These are phyloP conservation scores for Akabosia matsudoensis DNA, from an alignment of 1,140 invertebrate genomes.

Conservation along the genomic window DNA sequence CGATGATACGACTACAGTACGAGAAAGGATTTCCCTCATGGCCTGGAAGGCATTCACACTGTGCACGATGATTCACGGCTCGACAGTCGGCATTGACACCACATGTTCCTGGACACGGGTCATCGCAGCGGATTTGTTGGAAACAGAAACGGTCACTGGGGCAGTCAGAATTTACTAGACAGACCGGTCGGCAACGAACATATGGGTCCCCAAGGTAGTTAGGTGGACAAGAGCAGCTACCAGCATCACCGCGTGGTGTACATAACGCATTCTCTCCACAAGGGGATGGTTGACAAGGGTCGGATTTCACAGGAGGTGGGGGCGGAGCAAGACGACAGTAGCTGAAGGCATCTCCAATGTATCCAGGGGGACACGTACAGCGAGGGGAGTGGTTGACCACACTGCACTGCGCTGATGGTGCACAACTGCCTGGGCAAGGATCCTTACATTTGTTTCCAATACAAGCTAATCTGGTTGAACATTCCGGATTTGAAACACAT, in stretches of 20 bases:
- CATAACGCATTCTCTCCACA: constrained; percentile 71
- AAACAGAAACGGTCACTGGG: constrained; percentile 52
- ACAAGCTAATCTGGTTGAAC: constrained; percentile 65
- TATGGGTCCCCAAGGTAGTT: constrained; percentile 73
- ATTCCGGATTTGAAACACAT: constrained; percentile 75
- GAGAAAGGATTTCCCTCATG: constrained; percentile 50
- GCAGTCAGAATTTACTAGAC: constrained; percentile 67
- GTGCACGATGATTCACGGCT: constrained; percentile 48
- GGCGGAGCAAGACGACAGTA: constrained; percentile 58
- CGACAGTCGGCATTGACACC: constrained; percentile 50
- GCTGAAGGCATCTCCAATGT: constrained; percentile 69
- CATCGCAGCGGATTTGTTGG: constrained; percentile 50
- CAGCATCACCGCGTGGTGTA: constrained; percentile 56
- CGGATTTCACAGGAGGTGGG: constrained; percentile 37
- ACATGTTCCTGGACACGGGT: constrained; percentile 51
- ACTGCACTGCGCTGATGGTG: constrained; percentile 60
- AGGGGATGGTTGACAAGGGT: constrained; percentile 59
- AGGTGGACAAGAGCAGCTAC: constrained; percentile 65
- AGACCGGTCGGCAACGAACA: constrained; percentile 72
- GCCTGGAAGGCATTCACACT: constrained; percentile 50
- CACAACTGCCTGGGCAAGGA: constrained; percentile 71
- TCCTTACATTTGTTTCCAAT: constrained; percentile 76
- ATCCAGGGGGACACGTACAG: constrained; percentile 66
- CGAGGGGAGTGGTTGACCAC: constrained; percentile 62
- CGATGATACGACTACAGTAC: constrained; percentile 34